phyloP scores from a whole-genome alignment of 2,113 vertebrate genomes.

The Arenaria interpres region DNA sequence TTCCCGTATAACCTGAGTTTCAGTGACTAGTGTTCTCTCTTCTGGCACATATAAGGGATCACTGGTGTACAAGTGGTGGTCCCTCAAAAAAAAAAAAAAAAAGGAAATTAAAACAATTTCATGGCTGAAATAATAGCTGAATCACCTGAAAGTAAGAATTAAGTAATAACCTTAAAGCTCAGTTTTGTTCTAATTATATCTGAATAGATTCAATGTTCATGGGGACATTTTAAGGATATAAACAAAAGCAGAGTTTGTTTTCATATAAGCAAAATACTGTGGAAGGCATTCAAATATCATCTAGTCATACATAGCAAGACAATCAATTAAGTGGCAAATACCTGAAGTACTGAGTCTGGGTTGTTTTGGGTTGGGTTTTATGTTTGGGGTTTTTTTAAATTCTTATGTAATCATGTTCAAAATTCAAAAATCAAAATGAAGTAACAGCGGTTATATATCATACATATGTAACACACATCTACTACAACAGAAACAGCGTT shows the following conservation, averaged over 20 bases:
- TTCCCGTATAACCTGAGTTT: constrained; percentile 95
- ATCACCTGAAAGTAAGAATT: not conserved
- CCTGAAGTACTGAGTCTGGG: not conserved
- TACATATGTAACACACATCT: not conserved
- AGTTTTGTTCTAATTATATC: not conserved
- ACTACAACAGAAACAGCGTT: not conserved
- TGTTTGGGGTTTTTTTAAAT: too few species aligned
- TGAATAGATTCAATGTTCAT: not conserved
- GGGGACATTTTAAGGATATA: not conserved
- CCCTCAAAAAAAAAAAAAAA: constrained; percentile 75
- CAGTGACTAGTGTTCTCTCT: constrained; percentile 89
- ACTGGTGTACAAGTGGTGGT: constrained; percentile 92
- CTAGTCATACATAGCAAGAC: not conserved
- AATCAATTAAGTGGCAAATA: not conserved
- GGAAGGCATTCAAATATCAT: not conserved
- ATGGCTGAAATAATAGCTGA: not conserved
- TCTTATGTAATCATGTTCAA: not conserved
- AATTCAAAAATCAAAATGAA: not conserved
- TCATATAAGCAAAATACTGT: not conserved
- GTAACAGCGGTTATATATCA: not conserved
- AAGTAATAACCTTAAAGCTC: not conserved
- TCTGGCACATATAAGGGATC: constrained; percentile 91
- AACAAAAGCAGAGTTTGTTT: not conserved
- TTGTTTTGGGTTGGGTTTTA: not conserved
- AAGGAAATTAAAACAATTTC: not conserved